These are phyloP conservation scores for Saguinus midas DNA, from an alignment of 2,113 vertebrate species.

Conservation along the genomic window DNA sequence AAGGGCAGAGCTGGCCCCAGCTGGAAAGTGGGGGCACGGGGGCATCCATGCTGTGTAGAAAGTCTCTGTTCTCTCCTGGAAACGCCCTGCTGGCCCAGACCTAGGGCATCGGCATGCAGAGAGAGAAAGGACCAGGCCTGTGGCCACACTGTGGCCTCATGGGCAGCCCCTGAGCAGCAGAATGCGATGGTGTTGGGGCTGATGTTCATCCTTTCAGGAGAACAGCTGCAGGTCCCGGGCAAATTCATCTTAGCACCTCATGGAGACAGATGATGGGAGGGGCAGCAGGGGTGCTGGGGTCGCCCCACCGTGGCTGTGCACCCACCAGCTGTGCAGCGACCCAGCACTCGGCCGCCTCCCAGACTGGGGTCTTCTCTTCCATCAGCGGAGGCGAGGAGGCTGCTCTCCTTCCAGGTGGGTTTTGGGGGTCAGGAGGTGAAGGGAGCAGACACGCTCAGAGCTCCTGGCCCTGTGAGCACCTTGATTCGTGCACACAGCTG, in stretches of 20 bases:
- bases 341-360: neutral
- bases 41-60: neutral
- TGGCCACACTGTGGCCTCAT: fast-evolving
- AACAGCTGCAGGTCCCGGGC: neutral
- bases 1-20: neutral
- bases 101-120: fast-evolving
- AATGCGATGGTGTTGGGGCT: neutral
- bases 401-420: fast-evolving
- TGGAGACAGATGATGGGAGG: neutral
- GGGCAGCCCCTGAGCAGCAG: neutral
- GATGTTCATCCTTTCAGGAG: no score
- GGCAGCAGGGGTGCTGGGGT: neutral
- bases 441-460: fast-evolving
- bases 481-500: fast-evolving
- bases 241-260: fast-evolving
- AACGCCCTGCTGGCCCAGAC: neutral
- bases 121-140: neutral
- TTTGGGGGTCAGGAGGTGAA: no score
- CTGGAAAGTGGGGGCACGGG: fast-evolving
- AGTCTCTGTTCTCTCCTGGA: fast-evolving
- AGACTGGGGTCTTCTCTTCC: neutral
- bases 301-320: fast-evolving
- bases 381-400: neutral
- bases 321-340: neutral
- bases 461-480: neutral